phyloP scores from a whole-genome alignment of 2,888 invertebrate genomes.

The Synanthedon formicaeformis region DNA sequence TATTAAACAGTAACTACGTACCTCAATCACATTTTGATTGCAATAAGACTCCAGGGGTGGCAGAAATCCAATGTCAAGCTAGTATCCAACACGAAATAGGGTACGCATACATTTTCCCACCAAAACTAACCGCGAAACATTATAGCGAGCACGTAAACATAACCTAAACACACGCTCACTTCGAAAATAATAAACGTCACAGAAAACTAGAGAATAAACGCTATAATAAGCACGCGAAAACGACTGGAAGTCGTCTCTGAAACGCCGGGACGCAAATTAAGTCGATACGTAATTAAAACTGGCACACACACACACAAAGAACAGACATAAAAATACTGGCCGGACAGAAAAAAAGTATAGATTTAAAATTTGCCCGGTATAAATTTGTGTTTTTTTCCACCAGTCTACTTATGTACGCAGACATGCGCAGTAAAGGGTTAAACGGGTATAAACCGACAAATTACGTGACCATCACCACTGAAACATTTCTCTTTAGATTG shows the following conservation, averaged over 20 bases:
- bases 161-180: slow-evolving; percentile 20
- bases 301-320: slow-evolving; percentile 66
- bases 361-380: slow-evolving; percentile 71
- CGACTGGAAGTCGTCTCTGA: slow-evolving; percentile 30
- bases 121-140: slow-evolving; percentile 25
- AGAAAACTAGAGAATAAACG: slow-evolving; percentile 9
- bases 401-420: slow-evolving; percentile 61
- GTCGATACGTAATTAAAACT: slow-evolving; percentile 71
- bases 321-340: slow-evolving; percentile 66
- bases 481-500: neutral
- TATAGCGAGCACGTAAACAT: slow-evolving; percentile 20
- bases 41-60: neutral
- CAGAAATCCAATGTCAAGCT: neutral
- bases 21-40: slow-evolving; percentile 17
- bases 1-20: slow-evolving; percentile 4
- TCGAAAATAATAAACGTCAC: slow-evolving; percentile 11
- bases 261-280: slow-evolving; percentile 59
- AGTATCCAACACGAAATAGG: neutral
- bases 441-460: slow-evolving; percentile 18
- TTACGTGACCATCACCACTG: neutral
- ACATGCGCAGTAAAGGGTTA: slow-evolving; percentile 70
- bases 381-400: slow-evolving; percentile 70
- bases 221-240: slow-evolving; percentile 19
- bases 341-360: slow-evolving; percentile 67
- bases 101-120: slow-evolving; percentile 29